phyloP scores from a whole-genome alignment of 2,888 invertebrate genomes.

The Anaspis maculata region DNA sequence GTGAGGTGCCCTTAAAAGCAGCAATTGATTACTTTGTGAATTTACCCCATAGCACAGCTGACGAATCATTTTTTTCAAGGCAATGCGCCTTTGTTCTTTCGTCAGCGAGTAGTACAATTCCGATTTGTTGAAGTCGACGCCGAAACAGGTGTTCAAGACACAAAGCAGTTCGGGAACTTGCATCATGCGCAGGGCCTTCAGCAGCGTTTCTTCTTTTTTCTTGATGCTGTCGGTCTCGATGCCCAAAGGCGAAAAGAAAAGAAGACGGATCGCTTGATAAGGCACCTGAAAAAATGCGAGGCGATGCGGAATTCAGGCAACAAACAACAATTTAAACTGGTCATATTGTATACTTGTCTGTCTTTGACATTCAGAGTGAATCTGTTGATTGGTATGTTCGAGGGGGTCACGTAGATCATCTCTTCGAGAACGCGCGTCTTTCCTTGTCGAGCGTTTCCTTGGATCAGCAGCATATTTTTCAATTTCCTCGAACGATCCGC shows the following conservation, averaged over 20 bases:
- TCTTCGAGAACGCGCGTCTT: constrained; percentile 55
- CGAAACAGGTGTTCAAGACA: constrained; percentile 45
- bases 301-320: no score
- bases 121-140: constrained; percentile 38
- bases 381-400: constrained; percentile 33
- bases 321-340: no score
- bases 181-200: constrained; percentile 29
- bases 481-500: constrained; percentile 4
- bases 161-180: constrained; percentile 40
- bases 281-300: constrained; percentile 38
- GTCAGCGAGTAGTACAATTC: constrained; percentile 25
- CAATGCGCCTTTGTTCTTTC: constrained; percentile 25
- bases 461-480: constrained; percentile 31
- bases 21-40: no score
- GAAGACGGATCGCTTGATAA: constrained; percentile 39
- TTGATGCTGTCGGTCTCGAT: constrained; percentile 30
- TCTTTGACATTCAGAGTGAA: constrained; percentile 36
- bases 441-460: constrained; percentile 52
- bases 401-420: constrained; percentile 43
- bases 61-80: constrained; percentile 38
- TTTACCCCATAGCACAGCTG: constrained; percentile 41
- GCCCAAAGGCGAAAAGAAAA: constrained; percentile 41
- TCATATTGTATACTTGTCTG: constrained; percentile 39
- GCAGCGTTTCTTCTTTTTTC: constrained; percentile 39
- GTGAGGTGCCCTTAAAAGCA: no score